phyloP scores from a whole-genome alignment of 1,140 invertebrate species.

The Leptestheria dahalacensis region DNA sequence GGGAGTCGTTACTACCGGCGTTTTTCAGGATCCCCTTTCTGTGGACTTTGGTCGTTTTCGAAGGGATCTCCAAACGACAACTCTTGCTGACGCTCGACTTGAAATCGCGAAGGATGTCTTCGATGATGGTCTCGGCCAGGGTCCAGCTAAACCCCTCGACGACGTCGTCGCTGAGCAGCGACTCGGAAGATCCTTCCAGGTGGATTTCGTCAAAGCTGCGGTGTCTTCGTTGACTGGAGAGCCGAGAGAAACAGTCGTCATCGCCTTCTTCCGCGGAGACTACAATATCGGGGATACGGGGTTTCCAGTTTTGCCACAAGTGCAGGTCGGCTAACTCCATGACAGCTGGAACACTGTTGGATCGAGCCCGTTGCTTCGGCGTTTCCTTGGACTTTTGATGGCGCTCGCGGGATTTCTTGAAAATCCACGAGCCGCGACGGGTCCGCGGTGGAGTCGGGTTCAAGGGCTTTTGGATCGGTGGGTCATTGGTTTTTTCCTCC shows the following conservation, averaged over 20 bases:
- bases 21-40: conserved; percentile 16
- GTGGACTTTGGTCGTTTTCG: not conserved
- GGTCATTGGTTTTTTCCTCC: not conserved
- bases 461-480: conserved; percentile 5
- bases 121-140: conserved; percentile 16
- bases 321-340: conserved; percentile 14
- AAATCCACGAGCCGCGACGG: conserved; percentile 13
- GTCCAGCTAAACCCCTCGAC: conserved; percentile 19
- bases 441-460: conserved; percentile 15
- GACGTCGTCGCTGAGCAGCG: conserved; percentile 16
- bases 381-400: conserved; percentile 3
- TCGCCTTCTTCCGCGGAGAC: conserved; percentile 10
- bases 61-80: not conserved
- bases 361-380: conserved; percentile 11
- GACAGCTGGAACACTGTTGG: conserved; percentile 15
- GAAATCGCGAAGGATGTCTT: conserved; percentile 13
- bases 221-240: conserved; percentile 5
- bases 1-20: conserved; percentile 10
- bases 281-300: conserved; percentile 14
- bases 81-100: not conserved
- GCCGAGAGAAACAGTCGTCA: conserved; percentile 9
- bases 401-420: conserved; percentile 11
- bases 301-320: conserved; percentile 6
- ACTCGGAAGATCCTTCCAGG: conserved; percentile 3
- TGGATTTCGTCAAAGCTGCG: conserved; percentile 10